A percentile compares a stretch with the other conserved stretches of the same genome.
phyloP scores from a whole-genome alignment of 2,113 vertebrate species.

The Poeciliopsis occidentalis region DNA sequence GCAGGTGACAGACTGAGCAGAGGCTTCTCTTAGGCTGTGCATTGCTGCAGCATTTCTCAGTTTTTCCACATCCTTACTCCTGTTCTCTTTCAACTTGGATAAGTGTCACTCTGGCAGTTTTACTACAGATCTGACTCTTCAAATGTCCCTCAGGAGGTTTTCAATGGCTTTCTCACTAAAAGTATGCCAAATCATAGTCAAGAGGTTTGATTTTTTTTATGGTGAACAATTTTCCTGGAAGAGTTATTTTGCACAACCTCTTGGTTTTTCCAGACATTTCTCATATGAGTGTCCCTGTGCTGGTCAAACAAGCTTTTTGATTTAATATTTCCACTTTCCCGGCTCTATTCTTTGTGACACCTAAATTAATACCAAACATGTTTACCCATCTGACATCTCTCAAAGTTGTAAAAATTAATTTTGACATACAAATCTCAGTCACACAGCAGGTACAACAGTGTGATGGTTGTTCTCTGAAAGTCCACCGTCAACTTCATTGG shows the following conservation, averaged over 20 bases:
- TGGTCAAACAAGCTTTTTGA: constrained; percentile 8
- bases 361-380: constrained; percentile 18
- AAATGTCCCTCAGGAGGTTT: constrained; percentile 39
- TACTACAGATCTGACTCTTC: constrained; percentile 52
- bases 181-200: constrained; percentile 39
- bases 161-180: constrained; percentile 39
- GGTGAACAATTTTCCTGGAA: constrained; percentile 26
- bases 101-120: constrained; percentile 37
- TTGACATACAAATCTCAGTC: constrained; percentile 50
- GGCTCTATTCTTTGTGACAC: constrained; percentile 4
- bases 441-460: too few species aligned
- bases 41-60: constrained; percentile 38
- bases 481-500: too few species aligned
- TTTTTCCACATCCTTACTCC: constrained; percentile 10
- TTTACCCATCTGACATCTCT: constrained; percentile 38
- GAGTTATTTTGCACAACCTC: constrained; percentile 5
- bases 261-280: constrained; percentile 9
- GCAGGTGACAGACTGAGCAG: constrained; percentile 24
- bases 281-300: constrained; percentile 18
- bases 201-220: constrained; percentile 40
- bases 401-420: constrained; percentile 27
- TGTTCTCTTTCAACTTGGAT: constrained; percentile 29
- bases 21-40: constrained; percentile 18
- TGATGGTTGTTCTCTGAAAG: too few species aligned
- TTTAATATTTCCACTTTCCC: not conserved